Evolutionary conservation across 2,113 vertebrate genomes (phyloP).

Genomic region (Peromyscus leucopus): DNA sequence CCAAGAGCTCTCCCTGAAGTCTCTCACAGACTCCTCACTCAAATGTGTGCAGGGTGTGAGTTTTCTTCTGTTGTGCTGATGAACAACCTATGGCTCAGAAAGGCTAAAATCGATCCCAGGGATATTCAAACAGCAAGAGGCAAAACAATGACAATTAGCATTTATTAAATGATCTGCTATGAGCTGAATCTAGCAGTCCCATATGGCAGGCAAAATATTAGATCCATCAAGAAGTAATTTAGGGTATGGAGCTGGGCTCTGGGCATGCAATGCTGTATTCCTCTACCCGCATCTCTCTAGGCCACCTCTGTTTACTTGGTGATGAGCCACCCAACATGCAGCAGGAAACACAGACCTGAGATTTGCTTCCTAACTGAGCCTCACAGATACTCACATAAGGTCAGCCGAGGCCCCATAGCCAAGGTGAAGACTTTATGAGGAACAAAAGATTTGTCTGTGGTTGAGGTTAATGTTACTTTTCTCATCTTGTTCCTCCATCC

Average conservation of each 20-base stretch:
- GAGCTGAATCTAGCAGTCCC: neutral
- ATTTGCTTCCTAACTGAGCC: neutral
- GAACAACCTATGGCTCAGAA: neutral
- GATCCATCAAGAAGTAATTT: neutral
- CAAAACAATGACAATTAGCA: neutral
- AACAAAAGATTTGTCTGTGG: neutral
- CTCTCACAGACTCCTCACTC: neutral
- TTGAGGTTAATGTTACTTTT: neutral
- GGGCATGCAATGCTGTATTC: no score
- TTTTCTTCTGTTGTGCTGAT: neutral
- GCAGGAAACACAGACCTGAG: neutral
- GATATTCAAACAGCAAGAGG: neutral
- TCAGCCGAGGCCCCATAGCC: neutral
- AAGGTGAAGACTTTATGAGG: neutral
- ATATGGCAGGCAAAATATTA: neutral
- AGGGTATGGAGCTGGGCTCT: no score
- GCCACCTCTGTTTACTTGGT: neutral
- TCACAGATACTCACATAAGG: neutral
- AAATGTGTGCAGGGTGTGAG: neutral
- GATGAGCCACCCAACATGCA: neutral
- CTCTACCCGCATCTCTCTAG: neutral
- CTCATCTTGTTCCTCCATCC: constrained; percentile 9
- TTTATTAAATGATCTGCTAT: neutral
- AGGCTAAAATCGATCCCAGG: neutral
- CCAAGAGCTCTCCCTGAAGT: neutral